phyloP scores from a whole-genome alignment of 1,140 invertebrate species.

The Drosophila baimaii region DNA sequence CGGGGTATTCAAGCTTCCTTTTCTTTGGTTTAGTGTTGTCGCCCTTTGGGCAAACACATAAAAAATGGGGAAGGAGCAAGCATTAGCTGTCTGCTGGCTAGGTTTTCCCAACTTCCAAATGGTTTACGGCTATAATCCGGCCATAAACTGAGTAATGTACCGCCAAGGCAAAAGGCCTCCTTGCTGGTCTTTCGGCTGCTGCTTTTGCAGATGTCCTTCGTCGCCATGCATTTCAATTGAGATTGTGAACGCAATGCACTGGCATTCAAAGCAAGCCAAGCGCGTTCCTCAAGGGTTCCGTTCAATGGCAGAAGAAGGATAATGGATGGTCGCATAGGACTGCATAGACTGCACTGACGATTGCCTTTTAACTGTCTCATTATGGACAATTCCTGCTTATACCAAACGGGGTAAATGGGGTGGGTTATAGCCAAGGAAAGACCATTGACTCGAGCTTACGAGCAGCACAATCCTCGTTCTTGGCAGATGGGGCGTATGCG shows the following conservation, averaged over 20 bases:
- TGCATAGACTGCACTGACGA: slow-evolving; percentile 36
- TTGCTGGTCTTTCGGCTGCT: slow-evolving; percentile 5
- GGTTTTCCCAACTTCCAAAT: slow-evolving; percentile 34
- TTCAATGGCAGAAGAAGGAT: background rate
- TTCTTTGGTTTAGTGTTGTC: slow-evolving; percentile 18
- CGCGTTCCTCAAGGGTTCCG: slow-evolving; percentile 40
- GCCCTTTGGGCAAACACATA: slow-evolving; percentile 30
- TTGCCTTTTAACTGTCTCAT: slow-evolving; percentile 68
- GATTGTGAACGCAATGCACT: slow-evolving; percentile 34
- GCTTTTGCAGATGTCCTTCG: slow-evolving; percentile 57
- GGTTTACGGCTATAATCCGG: slow-evolving; percentile 56
- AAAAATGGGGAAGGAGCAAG: slow-evolving; percentile 1
- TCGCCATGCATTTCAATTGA: slow-evolving; percentile 53
- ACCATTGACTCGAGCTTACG: slow-evolving; percentile 6
- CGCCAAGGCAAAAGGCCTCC: slow-evolving; percentile 34
- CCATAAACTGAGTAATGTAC: slow-evolving; percentile 50
- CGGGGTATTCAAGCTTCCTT: background rate
- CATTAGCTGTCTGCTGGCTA: slow-evolving; percentile 32
- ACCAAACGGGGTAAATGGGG: slow-evolving; percentile 33
- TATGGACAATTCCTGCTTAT: slow-evolving; percentile 55
- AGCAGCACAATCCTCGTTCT: background rate
- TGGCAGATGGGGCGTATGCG: slow-evolving; percentile 56
- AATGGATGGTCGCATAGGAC: slow-evolving; percentile 7
- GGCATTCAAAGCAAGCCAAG: slow-evolving; percentile 67
- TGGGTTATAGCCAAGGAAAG: background rate